Evolutionary conservation across 2,797 vertebrate species (phyloP).

Genomic region (Mormyrus proboscirostris): DNA sequence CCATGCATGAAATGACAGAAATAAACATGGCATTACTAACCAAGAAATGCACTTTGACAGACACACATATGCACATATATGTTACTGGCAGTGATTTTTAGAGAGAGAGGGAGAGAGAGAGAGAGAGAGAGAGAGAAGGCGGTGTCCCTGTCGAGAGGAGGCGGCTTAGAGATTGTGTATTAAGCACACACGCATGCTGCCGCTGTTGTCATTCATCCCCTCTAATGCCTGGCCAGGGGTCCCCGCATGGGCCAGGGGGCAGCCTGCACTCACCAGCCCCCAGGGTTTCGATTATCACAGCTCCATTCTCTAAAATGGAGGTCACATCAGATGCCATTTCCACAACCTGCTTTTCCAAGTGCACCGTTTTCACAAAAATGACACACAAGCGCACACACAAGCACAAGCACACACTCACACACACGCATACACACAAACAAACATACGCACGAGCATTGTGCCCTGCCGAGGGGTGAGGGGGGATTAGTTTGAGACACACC

Average conservation of each 20-base stretch:
- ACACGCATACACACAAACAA: background rate
- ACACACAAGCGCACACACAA: conserved; percentile 37
- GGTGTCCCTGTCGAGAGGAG: background rate
- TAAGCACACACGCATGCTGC: conserved; percentile 24
- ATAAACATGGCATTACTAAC: background rate
- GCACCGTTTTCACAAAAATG: conserved; percentile 48
- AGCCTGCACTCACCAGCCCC: conserved; percentile 51
- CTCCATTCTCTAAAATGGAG: conserved; percentile 63
- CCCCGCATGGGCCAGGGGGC: conserved; percentile 37
- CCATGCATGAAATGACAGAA: background rate
- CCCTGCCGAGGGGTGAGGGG: conserved; percentile 24
- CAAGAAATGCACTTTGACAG: background rate
- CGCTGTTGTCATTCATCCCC: conserved; percentile 40
- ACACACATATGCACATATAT: background rate
- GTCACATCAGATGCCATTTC: conserved; percentile 58
- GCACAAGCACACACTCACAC: conserved; percentile 37
- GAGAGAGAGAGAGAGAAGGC: background rate
- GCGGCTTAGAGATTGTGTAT: conserved; percentile 18
- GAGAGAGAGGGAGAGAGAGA: background rate
- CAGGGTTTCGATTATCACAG: conserved; percentile 61
- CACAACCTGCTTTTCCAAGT: conserved; percentile 55
- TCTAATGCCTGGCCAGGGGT: conserved; percentile 41
- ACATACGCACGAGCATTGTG: conserved; percentile 16
- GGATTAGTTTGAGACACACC: conserved; percentile 31
- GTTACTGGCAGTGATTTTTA: background rate